Base-by-base conservation (phyloP, 2,113 vertebrate genomes). In the Beaufortia kweichowensis region DNA sequence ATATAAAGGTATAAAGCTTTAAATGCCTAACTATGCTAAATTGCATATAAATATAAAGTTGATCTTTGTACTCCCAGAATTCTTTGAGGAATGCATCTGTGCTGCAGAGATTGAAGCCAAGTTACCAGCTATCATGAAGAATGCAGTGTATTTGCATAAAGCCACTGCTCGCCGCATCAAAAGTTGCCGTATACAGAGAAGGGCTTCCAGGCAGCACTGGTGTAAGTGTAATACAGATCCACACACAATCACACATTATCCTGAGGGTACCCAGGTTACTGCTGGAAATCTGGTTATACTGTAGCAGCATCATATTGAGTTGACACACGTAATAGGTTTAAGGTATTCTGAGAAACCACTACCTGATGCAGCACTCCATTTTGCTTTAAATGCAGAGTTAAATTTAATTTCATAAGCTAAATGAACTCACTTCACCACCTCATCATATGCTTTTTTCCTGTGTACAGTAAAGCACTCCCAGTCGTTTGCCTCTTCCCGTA, bases 71-170 rank as follows among this genome's bases (percentile, higher is more conserved):
- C 12, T 71, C n/a, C 1, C 88, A 99, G 97, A 84, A 82, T 99
- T 99, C 90, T 99, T 99, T 24, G 97, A 99, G 82, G 97, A 98
- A 82, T 99, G 97, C 68, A 98, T 99, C 90, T 94, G 94, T 70
- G 95, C 94, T 0, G 94, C 97, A 0, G 97, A 98, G 89, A 92
- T 99, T 41, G 97, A 98, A 75, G 97, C 96, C 80, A 98, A 98
- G 90, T 95, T 97, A 81, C 96, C 97, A 0, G 91, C 95, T 17
- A 99, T 99, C 79, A 99, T 99, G 97, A 98, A 98, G 90, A 99
- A 98, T 75, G 95, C 96, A 0, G 96, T 99, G 81, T 99, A 99
- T 75, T 91, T 99, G 78, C 97, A 98, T 79, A 96, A 95, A 90
- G 95, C 96, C 0, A 92, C 96, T 15, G 96, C 95, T 0, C 95